phyloP scores from a whole-genome alignment of 2,797 vertebrate species.

The Poecilia wingei region DNA sequence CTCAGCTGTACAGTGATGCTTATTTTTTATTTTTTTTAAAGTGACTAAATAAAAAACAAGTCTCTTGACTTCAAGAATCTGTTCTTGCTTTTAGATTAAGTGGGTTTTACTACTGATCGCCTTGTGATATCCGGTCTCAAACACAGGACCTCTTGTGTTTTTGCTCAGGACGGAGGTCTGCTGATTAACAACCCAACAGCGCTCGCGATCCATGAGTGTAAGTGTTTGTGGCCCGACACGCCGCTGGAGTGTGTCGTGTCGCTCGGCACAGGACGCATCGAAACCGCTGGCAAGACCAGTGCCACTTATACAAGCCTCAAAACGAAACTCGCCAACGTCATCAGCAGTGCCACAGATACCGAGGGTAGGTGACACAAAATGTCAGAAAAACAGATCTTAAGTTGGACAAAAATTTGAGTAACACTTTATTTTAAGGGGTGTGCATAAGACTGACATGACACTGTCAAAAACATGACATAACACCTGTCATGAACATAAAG shows the following conservation, averaged over 20 bases:
- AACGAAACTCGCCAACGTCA: constrained; percentile 92
- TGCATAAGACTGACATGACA: too few species aligned
- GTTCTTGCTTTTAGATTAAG: constrained; percentile 39
- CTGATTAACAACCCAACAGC: constrained; percentile 96
- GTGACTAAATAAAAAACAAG: constrained; percentile 19
- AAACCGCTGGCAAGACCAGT: constrained; percentile 81
- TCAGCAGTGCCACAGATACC: constrained; percentile 97
- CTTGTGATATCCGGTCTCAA: constrained; percentile 23
- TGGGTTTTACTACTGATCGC: constrained; percentile 37
- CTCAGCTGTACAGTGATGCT: constrained; percentile 37
- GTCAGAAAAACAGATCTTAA: background rate
- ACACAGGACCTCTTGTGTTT: constrained; percentile 37
- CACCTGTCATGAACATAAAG: too few species aligned
- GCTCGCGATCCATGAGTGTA: constrained; percentile 92
- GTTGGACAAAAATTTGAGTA: background rate
- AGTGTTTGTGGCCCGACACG: constrained; percentile 92
- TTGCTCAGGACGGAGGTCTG: constrained; percentile 90
- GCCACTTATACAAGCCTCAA: constrained; percentile 90
- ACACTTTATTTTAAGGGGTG: too few species aligned
- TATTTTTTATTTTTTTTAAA: background rate
- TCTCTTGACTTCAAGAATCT: constrained; percentile 39
- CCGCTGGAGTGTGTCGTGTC: constrained; percentile 93
- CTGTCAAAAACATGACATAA: too few species aligned
- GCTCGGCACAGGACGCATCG: constrained; percentile 90
- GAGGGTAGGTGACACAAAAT: constrained; percentile 85